Conservation (phyloP, 2,797 vertebrate species). For the Rhinoraja longicauda region DNA sequence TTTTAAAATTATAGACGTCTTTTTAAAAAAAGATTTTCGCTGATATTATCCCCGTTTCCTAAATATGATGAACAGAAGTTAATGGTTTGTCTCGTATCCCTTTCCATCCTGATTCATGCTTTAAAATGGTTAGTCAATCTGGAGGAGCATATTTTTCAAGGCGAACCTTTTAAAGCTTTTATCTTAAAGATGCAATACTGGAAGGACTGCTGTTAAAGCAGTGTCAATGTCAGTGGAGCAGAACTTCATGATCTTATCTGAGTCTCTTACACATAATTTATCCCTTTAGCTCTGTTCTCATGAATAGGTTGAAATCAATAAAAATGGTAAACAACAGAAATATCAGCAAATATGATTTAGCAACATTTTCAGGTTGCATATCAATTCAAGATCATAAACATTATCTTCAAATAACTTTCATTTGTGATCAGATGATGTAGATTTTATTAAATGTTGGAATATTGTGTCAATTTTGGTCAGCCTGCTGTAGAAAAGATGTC, state of each 20-base stretch:
- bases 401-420: neutral
- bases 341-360: neutral
- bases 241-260: conserved; percentile 14
- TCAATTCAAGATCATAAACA: conserved; percentile 9
- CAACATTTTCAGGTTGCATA: neutral
- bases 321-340: neutral
- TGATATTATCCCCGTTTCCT: neutral
- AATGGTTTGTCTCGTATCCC: neutral
- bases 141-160: neutral
- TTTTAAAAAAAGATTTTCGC: neutral
- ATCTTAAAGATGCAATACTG: neutral
- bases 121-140: neutral
- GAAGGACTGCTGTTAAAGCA: neutral
- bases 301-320: neutral
- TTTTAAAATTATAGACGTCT: neutral
- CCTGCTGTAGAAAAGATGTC: no score
- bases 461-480: neutral
- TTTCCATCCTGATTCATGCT: neutral
- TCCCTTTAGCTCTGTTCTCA: neutral
- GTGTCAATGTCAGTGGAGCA: neutral
- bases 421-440: neutral
- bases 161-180: neutral
- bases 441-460: neutral
- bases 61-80: neutral
- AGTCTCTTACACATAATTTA: neutral